Evolutionary conservation across 2,113 vertebrate species (phyloP).

Genomic region (Hystrix cristata): DNA sequence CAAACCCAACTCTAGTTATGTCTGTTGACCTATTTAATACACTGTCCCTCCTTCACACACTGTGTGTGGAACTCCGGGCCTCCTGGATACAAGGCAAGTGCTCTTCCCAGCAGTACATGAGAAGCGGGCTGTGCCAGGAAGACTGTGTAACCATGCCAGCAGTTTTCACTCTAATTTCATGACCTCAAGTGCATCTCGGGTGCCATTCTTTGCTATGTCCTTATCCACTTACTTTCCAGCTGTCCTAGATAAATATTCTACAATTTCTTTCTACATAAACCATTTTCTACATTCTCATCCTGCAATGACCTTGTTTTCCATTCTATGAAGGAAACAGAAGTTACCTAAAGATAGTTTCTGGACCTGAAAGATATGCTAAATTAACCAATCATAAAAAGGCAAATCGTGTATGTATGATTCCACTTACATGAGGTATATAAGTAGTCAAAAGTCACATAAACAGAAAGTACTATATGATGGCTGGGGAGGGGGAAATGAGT

Average conservation of each 20-base stretch:
- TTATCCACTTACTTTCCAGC: not conserved
- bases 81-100: not conserved
- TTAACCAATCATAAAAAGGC: conserved; percentile 9
- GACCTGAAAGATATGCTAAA: not conserved
- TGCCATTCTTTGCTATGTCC: not conserved
- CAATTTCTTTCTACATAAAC: not conserved
- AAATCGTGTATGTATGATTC: not conserved
- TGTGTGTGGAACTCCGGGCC: not conserved
- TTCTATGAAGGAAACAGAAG: not conserved
- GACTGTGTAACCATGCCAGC: not conserved
- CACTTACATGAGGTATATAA: not conserved
- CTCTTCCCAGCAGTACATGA: not conserved
- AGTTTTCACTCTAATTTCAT: not conserved
- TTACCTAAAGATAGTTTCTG: not conserved
- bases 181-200: not conserved
- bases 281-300: not conserved
- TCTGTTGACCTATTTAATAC: not conserved
- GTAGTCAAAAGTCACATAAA: not conserved
- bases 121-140: not conserved
- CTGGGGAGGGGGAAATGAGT: not conserved
- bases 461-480: not conserved
- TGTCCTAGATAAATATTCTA: not conserved
- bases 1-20: not conserved
- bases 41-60: not conserved
- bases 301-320: conserved; percentile 23